Base-by-base conservation (phyloP, 2,797 vertebrate genomes). In the Anomalospiza imberbis region DNA sequence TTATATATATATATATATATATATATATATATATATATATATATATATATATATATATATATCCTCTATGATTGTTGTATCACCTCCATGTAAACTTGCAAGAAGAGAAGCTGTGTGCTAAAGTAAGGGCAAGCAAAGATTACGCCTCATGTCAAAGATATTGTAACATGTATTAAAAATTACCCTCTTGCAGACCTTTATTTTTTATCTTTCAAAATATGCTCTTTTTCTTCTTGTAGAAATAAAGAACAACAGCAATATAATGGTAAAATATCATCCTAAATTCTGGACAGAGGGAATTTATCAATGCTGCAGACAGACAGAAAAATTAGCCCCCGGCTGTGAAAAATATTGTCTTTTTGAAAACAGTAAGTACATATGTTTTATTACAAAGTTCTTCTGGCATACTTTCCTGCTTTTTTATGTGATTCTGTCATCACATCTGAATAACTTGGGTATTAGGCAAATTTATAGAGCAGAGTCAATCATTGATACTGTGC, bases 251-350 rank as follows among this genome's bases (percentile, higher is more conserved):
- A 99, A 99, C 95, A 87, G 96, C 7, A 95, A 97, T 65, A 98
- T 99, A 79, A 93, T 98, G 96, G 86, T 98, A 29, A 99, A 99
- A 97, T 99, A 99, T 75, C 99, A 99, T 92, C 98, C 99, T 68
- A 98, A 99, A 96, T 98, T 99, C 96, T 99, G 99, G 99, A 97
- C 98, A 93, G 99, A 99, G 12, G 99, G 99, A 66, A 94, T 96
- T 90, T 99, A 99, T 97, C 98, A 99, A 42, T 99, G 99, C 97
- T 99, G 99, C 55, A 98, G 99, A 54, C 99, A 99, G 97, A 98
- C 96, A 55, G 99, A 99, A 80, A 99, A 99, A 92, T 97, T 98
- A 94, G 99, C 99, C 3, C 98, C 96, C 6, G 99, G 99, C 62
- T 99, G 99, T 91, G 98, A 99, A 96, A 98, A 98, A 96, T 99